Percentiles rank a stretch among this genome's conserved stretches.
Conservation (phyloP, 2,888 invertebrate species). For the Pseudococcus longispinus region DNA sequence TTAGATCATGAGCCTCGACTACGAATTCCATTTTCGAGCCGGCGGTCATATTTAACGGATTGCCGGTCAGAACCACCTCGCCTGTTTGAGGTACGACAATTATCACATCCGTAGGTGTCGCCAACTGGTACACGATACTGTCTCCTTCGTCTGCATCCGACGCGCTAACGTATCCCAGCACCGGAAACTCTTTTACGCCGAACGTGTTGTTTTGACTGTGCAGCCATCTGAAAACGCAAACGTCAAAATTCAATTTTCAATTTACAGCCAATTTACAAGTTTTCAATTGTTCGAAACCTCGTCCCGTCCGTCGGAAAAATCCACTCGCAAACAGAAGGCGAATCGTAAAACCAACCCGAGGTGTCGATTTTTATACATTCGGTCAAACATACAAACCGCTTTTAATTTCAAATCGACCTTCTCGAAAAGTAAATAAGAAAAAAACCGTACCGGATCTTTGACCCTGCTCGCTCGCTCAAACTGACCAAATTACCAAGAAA, state of each 20-base stretch:
- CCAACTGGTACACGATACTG: constrained; percentile 84
- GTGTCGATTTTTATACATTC: not conserved
- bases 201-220: constrained; percentile 48
- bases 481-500: not conserved
- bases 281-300: not conserved
- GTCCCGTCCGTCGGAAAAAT: not conserved
- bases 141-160: constrained; percentile 86
- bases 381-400: not conserved
- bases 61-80: constrained; percentile 81
- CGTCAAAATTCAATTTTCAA: not conserved
- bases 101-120: constrained; percentile 80
- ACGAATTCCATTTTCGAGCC: constrained; percentile 73
- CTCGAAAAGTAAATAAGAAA: not conserved
- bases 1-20: constrained; percentile 83
- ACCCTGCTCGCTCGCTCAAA: not conserved
- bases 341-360: not conserved
- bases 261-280: too few relatives aligned
- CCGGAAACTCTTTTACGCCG: constrained; percentile 72
- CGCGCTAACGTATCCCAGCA: constrained; percentile 85
- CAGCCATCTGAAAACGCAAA: constrained; percentile 39
- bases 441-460: not conserved
- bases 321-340: not conserved
- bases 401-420: not conserved
- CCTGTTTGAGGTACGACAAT: constrained; percentile 94
- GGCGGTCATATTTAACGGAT: constrained; percentile 71